Evolutionary conservation across 2,113 vertebrate genomes (phyloP).

Genomic region (Marmota flaviventris): DNA sequence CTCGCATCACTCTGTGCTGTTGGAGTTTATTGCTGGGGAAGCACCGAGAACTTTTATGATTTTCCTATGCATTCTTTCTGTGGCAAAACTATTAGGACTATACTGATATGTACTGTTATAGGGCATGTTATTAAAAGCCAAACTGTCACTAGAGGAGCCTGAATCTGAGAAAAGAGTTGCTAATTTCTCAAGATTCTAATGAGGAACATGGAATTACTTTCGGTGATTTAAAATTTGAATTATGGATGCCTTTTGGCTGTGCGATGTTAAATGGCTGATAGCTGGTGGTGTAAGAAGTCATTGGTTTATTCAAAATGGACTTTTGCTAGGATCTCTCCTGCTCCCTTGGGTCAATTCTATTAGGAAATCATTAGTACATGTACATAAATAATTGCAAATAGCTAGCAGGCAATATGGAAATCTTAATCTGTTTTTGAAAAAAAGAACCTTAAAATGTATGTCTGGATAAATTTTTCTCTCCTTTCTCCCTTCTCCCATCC

Average conservation of each 20-base stretch:
- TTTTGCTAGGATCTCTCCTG: background rate
- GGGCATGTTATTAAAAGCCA: constrained; percentile 1
- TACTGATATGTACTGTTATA: background rate
- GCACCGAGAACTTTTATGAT: background rate
- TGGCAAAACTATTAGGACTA: background rate
- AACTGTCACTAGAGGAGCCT: background rate
- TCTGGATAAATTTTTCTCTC: background rate
- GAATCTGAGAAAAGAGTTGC: background rate
- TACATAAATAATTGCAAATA: constrained; percentile 24
- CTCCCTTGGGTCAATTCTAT: background rate
- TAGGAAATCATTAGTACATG: constrained; percentile 32
- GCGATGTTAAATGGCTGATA: background rate
- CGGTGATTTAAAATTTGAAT: background rate
- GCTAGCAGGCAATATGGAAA: background rate
- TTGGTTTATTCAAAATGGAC: constrained; percentile 23
- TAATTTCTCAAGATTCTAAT: background rate
- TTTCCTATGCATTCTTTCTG: constrained; percentile 28
- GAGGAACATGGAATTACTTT: background rate
- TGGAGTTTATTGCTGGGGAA: constrained; percentile 15
- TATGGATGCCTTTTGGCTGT: background rate
- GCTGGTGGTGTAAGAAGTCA: constrained; percentile 11
- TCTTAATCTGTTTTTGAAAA: background rate
- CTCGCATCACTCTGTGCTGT: background rate
- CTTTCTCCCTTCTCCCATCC: background rate
- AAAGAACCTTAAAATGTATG: constrained; percentile 32